phyloP scores from a whole-genome alignment of 2,797 vertebrate genomes.

The Natrix natrix region DNA sequence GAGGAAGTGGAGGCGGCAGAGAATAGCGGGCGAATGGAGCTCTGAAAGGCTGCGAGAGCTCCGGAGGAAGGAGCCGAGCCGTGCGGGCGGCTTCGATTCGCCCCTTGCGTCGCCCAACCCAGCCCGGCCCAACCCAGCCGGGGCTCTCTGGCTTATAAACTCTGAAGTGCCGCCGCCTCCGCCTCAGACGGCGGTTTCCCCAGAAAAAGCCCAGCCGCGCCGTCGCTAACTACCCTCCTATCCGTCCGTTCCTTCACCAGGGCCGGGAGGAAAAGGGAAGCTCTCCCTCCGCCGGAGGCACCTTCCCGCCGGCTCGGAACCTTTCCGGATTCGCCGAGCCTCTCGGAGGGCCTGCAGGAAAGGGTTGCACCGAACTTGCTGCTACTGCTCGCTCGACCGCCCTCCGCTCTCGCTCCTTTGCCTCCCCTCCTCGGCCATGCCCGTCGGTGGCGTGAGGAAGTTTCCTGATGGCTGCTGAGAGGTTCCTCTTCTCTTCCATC shows the following conservation, averaged over 20 bases:
- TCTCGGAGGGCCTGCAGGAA: constrained; percentile 21
- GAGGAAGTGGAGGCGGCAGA: constrained; percentile 49
- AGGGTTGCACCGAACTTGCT: background rate
- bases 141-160: background rate
- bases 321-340: constrained; percentile 26
- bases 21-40: constrained; percentile 61
- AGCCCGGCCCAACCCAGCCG: background rate
- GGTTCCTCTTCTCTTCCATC: background rate
- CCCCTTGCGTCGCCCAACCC: background rate
- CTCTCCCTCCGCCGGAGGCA: background rate
- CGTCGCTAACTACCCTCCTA: background rate
- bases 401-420: background rate
- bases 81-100: background rate
- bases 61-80: constrained; percentile 20
- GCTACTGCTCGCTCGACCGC: background rate
- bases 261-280: background rate
- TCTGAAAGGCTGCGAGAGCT: constrained; percentile 35
- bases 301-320: constrained; percentile 9
- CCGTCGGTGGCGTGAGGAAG: background rate
- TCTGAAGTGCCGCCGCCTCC: background rate
- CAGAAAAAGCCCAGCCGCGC: background rate
- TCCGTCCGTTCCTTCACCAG: background rate
- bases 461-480: constrained; percentile 11
- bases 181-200: background rate
- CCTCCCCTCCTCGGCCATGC: background rate